Base-by-base conservation (phyloP, 2,888 invertebrate species). In the Drosophila tanythrix region DNA sequence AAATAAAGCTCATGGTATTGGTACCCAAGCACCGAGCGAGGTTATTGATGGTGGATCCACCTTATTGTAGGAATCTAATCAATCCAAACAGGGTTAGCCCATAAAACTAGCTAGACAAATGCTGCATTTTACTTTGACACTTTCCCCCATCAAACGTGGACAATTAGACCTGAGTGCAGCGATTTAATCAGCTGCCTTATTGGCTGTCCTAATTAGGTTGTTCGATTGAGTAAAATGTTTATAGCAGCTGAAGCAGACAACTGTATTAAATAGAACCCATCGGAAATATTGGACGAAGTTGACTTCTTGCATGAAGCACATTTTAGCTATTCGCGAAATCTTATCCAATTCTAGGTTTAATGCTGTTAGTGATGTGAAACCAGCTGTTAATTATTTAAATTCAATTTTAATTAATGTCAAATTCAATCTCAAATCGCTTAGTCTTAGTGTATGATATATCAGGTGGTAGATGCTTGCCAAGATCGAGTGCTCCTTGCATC, bases 1-100 rank as follows among this genome's bases (percentile, higher is more conserved):
- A 75, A 63, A 75, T 75, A 46, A 57, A 59, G 66, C 33, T 60
- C 56, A 31, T 72, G 56, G 63, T 50, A 62, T 33, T 58, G 58
- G 51, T 46, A n/a, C 11, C 59, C 59, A 43, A 31, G 36, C n/a
- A 13, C 38, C 1, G 38, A 29, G 15, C 38, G 31, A 33, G 36
- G 18, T 35, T 29, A 48, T 57, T 29, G 58, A 25, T 27, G 13
- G 21, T 15, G 40, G 13, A 18, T 27, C 38, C 31, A 40, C 31
- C 51, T 4, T 29, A 38, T 15, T n/a, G 6, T 7, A 25, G 50
- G 48, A 21, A 33, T 3, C 33, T 33, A 3, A 33, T 13, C 33
- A 58, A 51, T 50, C 40, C 4, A 56, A 63, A 46, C 51, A 56
- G n/a, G 3, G 59, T 55, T 72, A 43, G 71, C 72, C 59, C 71